Evolutionary conservation across 2,113 vertebrate genomes (phyloP).

Genomic region (Galbula dea): DNA sequence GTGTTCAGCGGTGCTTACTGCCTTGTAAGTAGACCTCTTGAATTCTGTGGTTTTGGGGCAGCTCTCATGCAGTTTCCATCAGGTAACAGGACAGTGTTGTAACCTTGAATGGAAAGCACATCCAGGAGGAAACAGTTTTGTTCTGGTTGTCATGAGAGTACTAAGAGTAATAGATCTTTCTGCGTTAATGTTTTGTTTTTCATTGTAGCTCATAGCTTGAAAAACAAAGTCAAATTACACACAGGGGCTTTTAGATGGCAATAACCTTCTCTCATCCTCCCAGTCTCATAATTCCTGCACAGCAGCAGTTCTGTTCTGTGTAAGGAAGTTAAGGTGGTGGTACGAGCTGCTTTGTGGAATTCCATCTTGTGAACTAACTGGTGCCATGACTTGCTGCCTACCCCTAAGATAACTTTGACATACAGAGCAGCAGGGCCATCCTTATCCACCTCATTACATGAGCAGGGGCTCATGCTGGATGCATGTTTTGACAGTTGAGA

Average conservation of each 20-base stretch:
- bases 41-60: neutral
- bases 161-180: neutral
- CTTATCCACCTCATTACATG: neutral
- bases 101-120: neutral
- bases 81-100: neutral
- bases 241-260: neutral
- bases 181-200: neutral
- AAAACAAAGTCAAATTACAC: neutral
- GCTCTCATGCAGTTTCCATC: fast-evolving
- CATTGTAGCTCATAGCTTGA: neutral
- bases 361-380: neutral
- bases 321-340: neutral
- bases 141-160: neutral
- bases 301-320: neutral
- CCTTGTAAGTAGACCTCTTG: neutral
- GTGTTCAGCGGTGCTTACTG: neutral
- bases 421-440: neutral
- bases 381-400: neutral
- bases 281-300: neutral
- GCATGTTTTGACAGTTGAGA: neutral
- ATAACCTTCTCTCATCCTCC: neutral
- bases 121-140: neutral
- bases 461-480: neutral
- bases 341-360: neutral
- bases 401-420: neutral